Conservation (phyloP, 2,888 invertebrate genomes). For the Nysson spinosus region DNA sequence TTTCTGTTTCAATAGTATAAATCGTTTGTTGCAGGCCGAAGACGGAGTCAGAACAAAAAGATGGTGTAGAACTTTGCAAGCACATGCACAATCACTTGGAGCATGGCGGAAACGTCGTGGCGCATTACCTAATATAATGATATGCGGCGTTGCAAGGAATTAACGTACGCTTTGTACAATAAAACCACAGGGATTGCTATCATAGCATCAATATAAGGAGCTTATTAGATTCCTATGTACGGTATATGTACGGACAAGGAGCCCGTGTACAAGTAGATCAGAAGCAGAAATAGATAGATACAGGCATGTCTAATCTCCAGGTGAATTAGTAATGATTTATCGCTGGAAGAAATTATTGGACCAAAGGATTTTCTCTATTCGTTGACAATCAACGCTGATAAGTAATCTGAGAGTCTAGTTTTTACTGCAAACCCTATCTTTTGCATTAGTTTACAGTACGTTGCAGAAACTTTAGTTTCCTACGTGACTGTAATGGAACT, state of each 20-base stretch:
- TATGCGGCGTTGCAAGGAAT: slow-evolving; percentile 83
- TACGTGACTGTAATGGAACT: slow-evolving; percentile 70
- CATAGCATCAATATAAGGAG: no score
- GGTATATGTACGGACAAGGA: no score
- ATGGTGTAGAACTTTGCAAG: slow-evolving; percentile 94
- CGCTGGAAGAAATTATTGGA: slow-evolving; percentile 43
- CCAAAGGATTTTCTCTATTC: slow-evolving; percentile 55
- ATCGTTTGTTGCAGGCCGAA: slow-evolving; percentile 88
- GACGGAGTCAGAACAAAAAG: slow-evolving; percentile 90
- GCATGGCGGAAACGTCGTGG: slow-evolving; percentile 94
- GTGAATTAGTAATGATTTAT: slow-evolving; percentile 42
- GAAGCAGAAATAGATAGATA: no score
- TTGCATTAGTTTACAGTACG: slow-evolving; percentile 65
- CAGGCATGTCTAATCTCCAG: slow-evolving; percentile 41
- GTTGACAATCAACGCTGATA: slow-evolving; percentile 37
- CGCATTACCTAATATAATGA: slow-evolving; percentile 98
- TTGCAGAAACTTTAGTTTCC: slow-evolving; percentile 73
- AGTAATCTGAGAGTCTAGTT: slow-evolving; percentile 48
- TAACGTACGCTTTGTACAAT: no score
- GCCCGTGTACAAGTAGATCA: no score
- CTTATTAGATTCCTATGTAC: slow-evolving; percentile 32
- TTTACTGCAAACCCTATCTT: slow-evolving; percentile 23
- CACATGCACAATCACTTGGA: slow-evolving; percentile 94
- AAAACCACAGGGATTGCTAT: no score
- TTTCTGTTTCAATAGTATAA: no score